Evolutionary conservation across 1,140 invertebrate genomes (phyloP).

Genomic region (Bombus difficillimus): DNA sequence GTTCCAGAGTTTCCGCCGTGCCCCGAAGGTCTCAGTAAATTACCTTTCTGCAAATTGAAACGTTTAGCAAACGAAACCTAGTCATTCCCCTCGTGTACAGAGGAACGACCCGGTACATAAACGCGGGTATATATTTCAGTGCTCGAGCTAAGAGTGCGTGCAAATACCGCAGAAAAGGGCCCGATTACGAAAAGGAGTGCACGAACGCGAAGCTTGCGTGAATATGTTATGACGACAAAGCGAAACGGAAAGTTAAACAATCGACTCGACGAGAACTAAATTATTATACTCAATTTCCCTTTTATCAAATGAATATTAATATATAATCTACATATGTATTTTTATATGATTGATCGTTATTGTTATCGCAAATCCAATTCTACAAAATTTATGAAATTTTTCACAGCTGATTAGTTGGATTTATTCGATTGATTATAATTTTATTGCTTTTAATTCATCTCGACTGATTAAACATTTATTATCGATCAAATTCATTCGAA

Average conservation of each 20-base stretch:
- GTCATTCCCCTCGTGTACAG: constrained; percentile 51
- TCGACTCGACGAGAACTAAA: background rate
- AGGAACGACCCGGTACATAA: constrained; percentile 43
- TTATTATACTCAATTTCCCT: background rate
- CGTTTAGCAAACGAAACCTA: constrained; percentile 63
- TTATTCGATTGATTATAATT: background rate
- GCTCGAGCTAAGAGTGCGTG: constrained; percentile 47
- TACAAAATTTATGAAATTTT: background rate
- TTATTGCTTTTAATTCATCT: background rate
- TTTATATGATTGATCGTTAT: too few relatives aligned
- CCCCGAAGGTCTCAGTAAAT: constrained; percentile 61
- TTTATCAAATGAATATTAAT: background rate
- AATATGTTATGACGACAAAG: background rate
- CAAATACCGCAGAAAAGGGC: constrained; percentile 30
- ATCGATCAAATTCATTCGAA: background rate
- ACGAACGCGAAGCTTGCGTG: background rate
- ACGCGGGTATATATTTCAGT: constrained; percentile 27
- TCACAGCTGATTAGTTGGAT: background rate
- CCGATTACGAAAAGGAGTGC: constrained; percentile 40
- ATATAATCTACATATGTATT: too few relatives aligned
- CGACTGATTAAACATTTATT: background rate
- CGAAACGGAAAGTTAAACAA: background rate
- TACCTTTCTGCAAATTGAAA: constrained; percentile 65
- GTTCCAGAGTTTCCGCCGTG: constrained; percentile 5
- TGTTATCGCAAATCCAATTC: background rate